Evolutionary conservation across 2,888 invertebrate species (phyloP).

Genomic region (Oxyscelio sp.): DNA sequence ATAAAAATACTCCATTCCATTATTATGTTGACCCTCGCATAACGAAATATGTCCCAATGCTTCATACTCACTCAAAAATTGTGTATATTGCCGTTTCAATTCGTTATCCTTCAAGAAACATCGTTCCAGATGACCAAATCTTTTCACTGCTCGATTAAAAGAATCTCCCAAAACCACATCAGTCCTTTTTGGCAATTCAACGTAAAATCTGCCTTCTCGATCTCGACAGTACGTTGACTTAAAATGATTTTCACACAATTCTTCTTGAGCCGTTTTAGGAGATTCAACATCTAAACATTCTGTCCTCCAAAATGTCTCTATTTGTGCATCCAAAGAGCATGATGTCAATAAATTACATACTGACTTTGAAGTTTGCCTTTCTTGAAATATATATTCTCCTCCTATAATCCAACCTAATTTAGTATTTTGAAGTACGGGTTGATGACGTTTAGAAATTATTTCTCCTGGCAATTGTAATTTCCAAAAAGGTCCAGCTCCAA

Average conservation of each 20-base stretch:
- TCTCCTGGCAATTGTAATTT: not conserved
- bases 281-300: not conserved
- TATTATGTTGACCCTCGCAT: not conserved
- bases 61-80: constrained; percentile 32
- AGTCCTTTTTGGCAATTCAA: not conserved
- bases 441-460: not conserved
- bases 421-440: constrained; percentile 3
- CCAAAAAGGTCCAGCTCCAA: constrained; percentile 16
- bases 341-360: constrained; percentile 1
- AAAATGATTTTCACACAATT: constrained; percentile 17
- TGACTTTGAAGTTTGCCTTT: not conserved
- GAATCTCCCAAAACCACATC: constrained; percentile 24
- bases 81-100: constrained; percentile 24
- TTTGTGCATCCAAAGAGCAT: constrained; percentile 38
- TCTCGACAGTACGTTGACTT: not conserved
- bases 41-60: constrained; percentile 1
- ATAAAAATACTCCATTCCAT: not conserved
- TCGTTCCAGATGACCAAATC: not conserved
- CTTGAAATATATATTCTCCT: not conserved
- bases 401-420: constrained; percentile 1
- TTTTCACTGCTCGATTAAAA: constrained; percentile 30
- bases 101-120: not conserved
- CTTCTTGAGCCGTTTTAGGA: not conserved
- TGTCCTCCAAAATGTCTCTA: not conserved
- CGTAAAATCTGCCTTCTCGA: constrained; percentile 3